These are phyloP conservation scores for Rhinogobius similis DNA, from an alignment of 2,113 vertebrate species.

Conservation along the genomic window DNA sequence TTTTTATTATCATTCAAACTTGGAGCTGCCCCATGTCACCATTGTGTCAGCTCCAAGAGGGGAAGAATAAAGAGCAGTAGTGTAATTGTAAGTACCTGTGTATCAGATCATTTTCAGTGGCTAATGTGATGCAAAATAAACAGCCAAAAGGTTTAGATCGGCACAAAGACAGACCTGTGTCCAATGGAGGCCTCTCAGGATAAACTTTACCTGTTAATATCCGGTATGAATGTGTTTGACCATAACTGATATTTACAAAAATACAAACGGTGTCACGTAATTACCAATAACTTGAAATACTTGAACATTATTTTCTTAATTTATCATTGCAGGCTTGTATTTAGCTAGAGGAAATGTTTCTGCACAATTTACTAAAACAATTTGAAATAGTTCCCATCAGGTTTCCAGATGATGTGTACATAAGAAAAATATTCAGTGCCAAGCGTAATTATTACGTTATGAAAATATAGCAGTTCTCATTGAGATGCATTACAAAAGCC, in stretches of 20 bases:
- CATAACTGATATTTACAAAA: background rate
- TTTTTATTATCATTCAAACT: background rate
- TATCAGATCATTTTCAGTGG: background rate
- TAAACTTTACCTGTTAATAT: background rate
- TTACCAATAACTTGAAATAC: background rate
- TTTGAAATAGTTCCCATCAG: background rate
- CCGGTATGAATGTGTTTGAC: background rate
- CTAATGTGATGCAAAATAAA: background rate
- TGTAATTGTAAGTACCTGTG: background rate
- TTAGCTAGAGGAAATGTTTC: too few species aligned
- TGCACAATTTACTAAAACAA: too few species aligned
- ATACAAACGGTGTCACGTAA: too few species aligned
- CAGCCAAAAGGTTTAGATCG: background rate
- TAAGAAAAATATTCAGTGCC: background rate
- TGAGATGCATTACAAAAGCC: constrained; percentile 3
- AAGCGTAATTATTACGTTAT: background rate
- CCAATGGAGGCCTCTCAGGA: background rate
- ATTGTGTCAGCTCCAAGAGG: background rate
- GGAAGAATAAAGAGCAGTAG: background rate
- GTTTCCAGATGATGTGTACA: background rate
- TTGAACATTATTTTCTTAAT: background rate
- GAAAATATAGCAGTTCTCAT: constrained; percentile 5
- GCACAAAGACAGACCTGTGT: background rate
- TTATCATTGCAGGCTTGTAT: too few species aligned
- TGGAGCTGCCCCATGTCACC: background rate